Evolutionary conservation across 2,888 invertebrate genomes (phyloP).

Genomic region (Caenorhabditis plicata): DNA sequence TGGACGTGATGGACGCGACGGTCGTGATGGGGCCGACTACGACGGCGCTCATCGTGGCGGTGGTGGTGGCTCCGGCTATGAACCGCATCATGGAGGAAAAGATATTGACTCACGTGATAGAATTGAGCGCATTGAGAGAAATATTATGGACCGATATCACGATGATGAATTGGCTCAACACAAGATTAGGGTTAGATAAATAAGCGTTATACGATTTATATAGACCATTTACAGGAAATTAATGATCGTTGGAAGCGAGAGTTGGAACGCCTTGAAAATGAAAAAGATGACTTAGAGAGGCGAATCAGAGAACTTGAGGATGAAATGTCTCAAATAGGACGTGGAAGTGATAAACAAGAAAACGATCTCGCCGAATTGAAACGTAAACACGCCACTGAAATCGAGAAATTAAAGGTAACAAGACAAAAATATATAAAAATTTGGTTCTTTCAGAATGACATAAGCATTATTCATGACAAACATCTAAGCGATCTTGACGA

Average conservation of each 20-base stretch:
- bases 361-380: conserved; percentile 56
- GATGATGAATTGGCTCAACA: conserved; percentile 56
- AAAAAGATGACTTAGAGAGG: conserved; percentile 61
- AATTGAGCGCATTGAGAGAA: conserved; percentile 30
- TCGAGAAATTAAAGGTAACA: conserved; percentile 60
- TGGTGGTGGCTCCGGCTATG: conserved; percentile 14
- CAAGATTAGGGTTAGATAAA: conserved; percentile 16
- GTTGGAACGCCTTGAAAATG: conserved; percentile 61
- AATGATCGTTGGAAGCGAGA: conserved; percentile 63
- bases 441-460: no score
- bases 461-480: conserved; percentile 56
- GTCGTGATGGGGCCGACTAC: conserved; percentile 30
- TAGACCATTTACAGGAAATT: conserved; percentile 55
- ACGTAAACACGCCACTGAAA: conserved; percentile 59
- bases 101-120: conserved; percentile 17
- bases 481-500: conserved; percentile 61
- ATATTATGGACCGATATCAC: conserved; percentile 41
- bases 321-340: conserved; percentile 53
- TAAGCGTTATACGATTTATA: no score
- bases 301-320: conserved; percentile 61
- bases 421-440: no score
- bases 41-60: no score
- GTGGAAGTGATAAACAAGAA: conserved; percentile 54
- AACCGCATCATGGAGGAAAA: no score
- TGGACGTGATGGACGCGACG: conserved; percentile 38